These are phyloP conservation scores for Syndactyla subalaris DNA, from an alignment of 2,797 vertebrate genomes.

Conservation along the genomic window DNA sequence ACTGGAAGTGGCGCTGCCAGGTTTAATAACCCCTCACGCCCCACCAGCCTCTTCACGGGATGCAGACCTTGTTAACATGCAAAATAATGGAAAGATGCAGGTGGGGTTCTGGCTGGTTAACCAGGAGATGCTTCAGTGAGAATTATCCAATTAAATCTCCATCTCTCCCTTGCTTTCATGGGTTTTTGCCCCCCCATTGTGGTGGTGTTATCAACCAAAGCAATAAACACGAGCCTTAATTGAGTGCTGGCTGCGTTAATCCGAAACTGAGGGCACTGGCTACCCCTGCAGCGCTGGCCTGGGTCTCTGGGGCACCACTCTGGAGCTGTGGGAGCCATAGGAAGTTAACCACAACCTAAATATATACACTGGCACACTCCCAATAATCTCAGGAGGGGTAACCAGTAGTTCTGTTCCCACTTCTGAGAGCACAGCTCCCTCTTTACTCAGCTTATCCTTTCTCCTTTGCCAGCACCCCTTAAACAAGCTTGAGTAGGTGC, in stretches of 20 bases:
- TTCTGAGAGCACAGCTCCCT: not conserved
- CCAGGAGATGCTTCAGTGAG: slow-evolving; percentile 67
- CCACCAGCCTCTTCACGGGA: not conserved
- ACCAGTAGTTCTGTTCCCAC: rapidly evolving
- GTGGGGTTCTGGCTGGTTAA: slow-evolving; percentile 70
- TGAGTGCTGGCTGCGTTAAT: not conserved
- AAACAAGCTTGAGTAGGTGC: not conserved
- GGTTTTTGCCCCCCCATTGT: not conserved
- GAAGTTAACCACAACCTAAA: not conserved
- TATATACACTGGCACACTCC: not conserved
- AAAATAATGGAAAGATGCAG: slow-evolving; percentile 70
- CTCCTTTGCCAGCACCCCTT: not conserved
- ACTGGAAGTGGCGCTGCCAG: not conserved
- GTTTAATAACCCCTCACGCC: slow-evolving; percentile 24
- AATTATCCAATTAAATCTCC: slow-evolving; percentile 71
- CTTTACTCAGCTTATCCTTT: not conserved
- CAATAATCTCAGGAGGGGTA: not conserved
- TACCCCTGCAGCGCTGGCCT: not conserved
- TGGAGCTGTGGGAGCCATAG: not conserved
- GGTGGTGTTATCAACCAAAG: slow-evolving; percentile 28
- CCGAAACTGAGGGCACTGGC: not conserved
- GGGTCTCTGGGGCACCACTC: not conserved
- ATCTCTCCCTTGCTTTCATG: not conserved
- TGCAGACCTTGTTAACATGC: slow-evolving; percentile 65
- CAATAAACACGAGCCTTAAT: not conserved